Conservation (phyloP, 1,140 invertebrate genomes). For the Polypedilum pembai region DNA sequence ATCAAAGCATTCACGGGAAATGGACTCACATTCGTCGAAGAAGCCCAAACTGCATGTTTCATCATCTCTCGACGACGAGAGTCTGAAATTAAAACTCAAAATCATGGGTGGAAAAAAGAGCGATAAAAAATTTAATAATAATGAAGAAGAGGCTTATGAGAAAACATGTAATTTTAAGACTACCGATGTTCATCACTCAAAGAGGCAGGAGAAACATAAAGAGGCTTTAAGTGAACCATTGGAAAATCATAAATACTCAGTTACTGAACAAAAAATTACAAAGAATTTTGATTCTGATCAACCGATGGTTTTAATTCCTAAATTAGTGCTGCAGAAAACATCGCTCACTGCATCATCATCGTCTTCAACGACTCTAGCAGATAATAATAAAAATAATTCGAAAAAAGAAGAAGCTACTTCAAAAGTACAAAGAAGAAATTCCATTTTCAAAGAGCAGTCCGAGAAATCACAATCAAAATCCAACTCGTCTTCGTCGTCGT, state of each 20-base stretch:
- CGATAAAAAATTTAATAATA: constrained; percentile 35
- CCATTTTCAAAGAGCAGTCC: not conserved
- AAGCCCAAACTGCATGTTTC: constrained; percentile 40
- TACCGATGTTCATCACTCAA: not conserved
- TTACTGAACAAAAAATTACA: constrained; percentile 19
- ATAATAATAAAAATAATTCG: not conserved
- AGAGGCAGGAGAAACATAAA: not conserved
- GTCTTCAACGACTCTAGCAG: constrained; percentile 29
- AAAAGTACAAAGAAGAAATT: constrained; percentile 22
- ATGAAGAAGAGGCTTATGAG: not conserved
- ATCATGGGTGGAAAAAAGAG: constrained; percentile 37
- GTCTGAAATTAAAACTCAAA: constrained; percentile 41
- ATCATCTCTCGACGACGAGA: constrained; percentile 39
- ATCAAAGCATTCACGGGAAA: constrained; percentile 41
- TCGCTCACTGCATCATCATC: constrained; percentile 30
- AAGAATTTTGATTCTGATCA: constrained; percentile 5
- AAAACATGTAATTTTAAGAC: not conserved
- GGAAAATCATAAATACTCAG: constrained; percentile 11
- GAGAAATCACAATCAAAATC: not conserved
- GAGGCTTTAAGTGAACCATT: constrained; percentile 1
- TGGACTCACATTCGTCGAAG: constrained; percentile 35
- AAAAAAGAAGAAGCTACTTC: constrained; percentile 8
- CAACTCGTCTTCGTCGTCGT: not conserved
- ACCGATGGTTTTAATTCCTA: constrained; percentile 3
- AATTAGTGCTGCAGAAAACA: constrained; percentile 7